Conservation (phyloP, 2,797 vertebrate genomes). For the Furcifer pardalis region DNA sequence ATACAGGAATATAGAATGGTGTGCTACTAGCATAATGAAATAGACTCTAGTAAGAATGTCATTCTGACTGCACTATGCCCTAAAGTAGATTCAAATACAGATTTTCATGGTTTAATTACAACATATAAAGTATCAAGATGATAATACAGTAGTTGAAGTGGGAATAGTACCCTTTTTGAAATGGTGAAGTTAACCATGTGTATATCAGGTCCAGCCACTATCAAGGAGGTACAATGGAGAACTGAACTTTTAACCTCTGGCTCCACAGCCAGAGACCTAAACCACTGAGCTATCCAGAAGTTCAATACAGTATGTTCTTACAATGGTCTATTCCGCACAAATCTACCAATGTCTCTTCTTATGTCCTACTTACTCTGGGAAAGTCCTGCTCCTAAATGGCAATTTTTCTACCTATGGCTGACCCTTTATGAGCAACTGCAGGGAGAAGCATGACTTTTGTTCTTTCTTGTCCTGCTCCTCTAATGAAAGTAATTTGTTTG, state of each 20-base stretch:
- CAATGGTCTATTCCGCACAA: neutral
- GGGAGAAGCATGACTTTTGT: neutral
- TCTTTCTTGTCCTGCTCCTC: neutral
- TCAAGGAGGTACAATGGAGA: no score
- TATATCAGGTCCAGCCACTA: no score
- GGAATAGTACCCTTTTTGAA: neutral
- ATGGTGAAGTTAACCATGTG: neutral
- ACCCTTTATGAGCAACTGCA: neutral
- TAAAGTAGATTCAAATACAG: neutral
- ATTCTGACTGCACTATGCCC: neutral
- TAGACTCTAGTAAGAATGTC: neutral
- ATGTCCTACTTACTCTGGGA: neutral
- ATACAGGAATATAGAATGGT: constrained; percentile 31
- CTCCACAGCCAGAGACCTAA: no score
- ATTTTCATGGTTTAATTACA: neutral
- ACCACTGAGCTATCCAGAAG: no score
- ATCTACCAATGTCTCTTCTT: neutral
- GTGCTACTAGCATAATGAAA: neutral
- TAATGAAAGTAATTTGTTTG: neutral
- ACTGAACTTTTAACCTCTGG: no score
- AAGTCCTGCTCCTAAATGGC: neutral
- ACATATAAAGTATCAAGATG: neutral
- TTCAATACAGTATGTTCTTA: no score
- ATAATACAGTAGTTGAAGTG: neutral
- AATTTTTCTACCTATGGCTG: neutral